Evolutionary conservation across 2,888 invertebrate genomes (phyloP).

Genomic region (Xestia c-nigrum): DNA sequence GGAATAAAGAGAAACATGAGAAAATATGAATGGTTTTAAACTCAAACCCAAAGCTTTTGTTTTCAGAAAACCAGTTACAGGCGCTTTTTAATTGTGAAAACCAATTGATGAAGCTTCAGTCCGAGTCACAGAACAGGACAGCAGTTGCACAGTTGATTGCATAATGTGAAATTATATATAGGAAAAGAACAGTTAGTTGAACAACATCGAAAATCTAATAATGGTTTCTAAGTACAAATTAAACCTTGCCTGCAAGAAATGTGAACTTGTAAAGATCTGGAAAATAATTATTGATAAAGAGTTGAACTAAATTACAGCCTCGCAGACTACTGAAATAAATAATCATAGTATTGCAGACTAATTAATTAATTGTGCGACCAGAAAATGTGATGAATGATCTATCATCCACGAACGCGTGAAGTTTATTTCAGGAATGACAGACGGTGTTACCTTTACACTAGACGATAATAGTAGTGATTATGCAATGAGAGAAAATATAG

Average conservation of each 20-base stretch:
- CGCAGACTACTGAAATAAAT: background rate
- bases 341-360: slow-evolving; percentile 13
- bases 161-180: background rate
- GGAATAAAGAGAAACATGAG: background rate
- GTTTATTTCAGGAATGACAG: slow-evolving; percentile 48
- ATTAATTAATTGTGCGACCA: slow-evolving; percentile 31
- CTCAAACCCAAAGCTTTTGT: background rate
- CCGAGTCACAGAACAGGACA: background rate
- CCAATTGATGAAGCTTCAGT: background rate
- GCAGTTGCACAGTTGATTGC: background rate
- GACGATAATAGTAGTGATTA: slow-evolving; percentile 6
- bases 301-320: background rate
- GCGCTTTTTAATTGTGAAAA: background rate
- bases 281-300: background rate
- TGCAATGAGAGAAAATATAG: background rate
- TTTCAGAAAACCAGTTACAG: background rate
- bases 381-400: slow-evolving; percentile 37
- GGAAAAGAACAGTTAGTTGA: too few species aligned
- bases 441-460: slow-evolving; percentile 38
- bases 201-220: background rate
- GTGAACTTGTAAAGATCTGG: background rate
- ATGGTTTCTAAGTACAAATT: background rate
- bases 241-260: background rate
- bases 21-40: background rate
- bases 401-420: slow-evolving; percentile 27